phyloP scores from a whole-genome alignment of 2,797 vertebrate species.

The Spinibarbus caldwelli region DNA sequence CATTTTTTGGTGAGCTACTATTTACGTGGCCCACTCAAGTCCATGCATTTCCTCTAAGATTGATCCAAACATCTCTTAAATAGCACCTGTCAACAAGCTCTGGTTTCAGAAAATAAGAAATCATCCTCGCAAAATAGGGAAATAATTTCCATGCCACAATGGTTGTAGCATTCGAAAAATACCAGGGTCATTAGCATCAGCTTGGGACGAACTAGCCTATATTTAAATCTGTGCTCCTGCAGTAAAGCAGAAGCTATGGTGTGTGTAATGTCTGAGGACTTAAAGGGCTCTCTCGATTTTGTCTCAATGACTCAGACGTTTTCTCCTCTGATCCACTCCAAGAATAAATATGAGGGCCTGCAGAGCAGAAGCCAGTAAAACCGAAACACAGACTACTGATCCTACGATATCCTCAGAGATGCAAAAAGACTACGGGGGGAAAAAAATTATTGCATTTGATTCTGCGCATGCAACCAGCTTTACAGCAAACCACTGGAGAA shows the following conservation, averaged over 20 bases:
- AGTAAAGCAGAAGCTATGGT: slow-evolving; percentile 35
- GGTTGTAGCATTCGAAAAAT: slow-evolving; percentile 16
- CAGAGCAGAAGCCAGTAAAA: slow-evolving; percentile 70
- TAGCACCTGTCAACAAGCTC: slow-evolving; percentile 11
- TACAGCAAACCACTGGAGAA: slow-evolving; percentile 52
- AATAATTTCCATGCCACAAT: not conserved
- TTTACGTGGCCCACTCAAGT: not conserved
- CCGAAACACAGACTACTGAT: slow-evolving; percentile 69
- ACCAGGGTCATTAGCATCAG: slow-evolving; percentile 40
- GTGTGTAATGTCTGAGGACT: slow-evolving; percentile 46
- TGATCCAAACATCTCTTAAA: not conserved
- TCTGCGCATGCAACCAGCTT: slow-evolving; percentile 60
- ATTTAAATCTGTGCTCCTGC: slow-evolving; percentile 24
- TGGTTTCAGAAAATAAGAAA: slow-evolving; percentile 25
- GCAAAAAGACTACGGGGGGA: slow-evolving; percentile 47
- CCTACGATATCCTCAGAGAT: slow-evolving; percentile 61
- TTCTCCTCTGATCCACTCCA: slow-evolving; percentile 61
- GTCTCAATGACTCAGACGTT: slow-evolving; percentile 76
- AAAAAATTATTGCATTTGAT: slow-evolving; percentile 67
- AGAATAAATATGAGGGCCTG: slow-evolving; percentile 68
- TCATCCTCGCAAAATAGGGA: not conserved
- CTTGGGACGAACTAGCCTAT: slow-evolving; percentile 7
- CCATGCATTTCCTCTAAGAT: not conserved
- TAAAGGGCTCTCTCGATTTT: slow-evolving; percentile 63
- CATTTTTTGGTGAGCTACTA: too few relatives aligned